Evolutionary conservation across 2,888 invertebrate species (phyloP), one percentile per base, ranked within the genome.

Genomic region (Pandemis cinnamomeana): DNA sequence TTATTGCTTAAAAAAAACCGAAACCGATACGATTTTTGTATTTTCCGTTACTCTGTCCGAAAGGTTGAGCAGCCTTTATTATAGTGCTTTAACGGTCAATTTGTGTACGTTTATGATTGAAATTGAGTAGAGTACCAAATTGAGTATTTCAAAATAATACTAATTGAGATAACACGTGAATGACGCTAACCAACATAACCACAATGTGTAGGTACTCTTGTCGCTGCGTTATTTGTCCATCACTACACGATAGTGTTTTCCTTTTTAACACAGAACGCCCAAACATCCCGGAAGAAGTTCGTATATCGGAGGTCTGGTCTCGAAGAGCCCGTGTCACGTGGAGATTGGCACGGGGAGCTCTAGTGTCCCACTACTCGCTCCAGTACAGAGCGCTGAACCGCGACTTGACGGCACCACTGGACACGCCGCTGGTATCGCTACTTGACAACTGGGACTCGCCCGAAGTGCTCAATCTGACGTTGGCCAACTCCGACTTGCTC

Each of bases 271-370:
- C 77, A 94, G 94, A 94, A 79, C 89, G 93, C 0, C 94, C 94
- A 11, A 91, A 87, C 70, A 82, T 88, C 2, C 92, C 93, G 3
- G 94, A 93, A 83, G 94, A 94, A 81, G 91, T 94, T 0, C 87
- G 93, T 7, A 86, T 94, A 77, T 93, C 94, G 0, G 94, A 94
- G 76, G 91, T 94, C 0, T 94, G 93, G 94, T 89, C 94, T 1
- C 88, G 94, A 7, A 85, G 89, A 77, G 92, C 92, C 7, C 86
- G 93, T 6, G 89, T 94, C 2, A 92, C 93, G 0, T 94, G 94
- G 94, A 84, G 93, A 1, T 78, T 91, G 5, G 88, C 91, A 0
- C 82, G 93, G 7, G 93, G 92, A 0, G 91, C 92, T 0, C 80
- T 91, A 11, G 93, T 94, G 0, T 91, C 93, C 0, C 93, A 93